Evolutionary conservation across 1,140 invertebrate genomes (phyloP), one percentile per base, ranked within the genome.

Genomic region (Trachymyrmex cornetzi): DNA sequence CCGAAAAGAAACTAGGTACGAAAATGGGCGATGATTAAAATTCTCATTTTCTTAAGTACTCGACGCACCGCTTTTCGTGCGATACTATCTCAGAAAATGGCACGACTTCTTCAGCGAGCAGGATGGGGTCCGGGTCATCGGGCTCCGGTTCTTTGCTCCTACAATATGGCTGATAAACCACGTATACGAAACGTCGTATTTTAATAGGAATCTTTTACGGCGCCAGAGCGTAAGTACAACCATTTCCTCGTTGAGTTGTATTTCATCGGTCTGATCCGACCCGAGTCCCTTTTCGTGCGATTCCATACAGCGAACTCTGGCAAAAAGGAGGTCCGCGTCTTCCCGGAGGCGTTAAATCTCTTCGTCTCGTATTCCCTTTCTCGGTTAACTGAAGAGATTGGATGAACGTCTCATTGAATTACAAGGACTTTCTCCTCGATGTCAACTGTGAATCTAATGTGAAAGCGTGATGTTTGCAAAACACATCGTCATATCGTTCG

Each of bases 41-140:
- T 90, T 88, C 61, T 90, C 89, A 90, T 90, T 88, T 90, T 90
- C 88, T 90, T 90, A 90, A 90, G 88, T 88, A 90, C 88, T 87
- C 88, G 85, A 82, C 66, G 74, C 80, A 75, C 71, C 30, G 24
- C 72, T 84, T 22, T 55, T 16, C n/a, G 11, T 61, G 22, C 48
- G 38, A 50, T n/a, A 50, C 59, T 48, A 63, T 85, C 44, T 48
- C 16, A 72, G 77, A 64, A 19, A 75, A 69, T n/a, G 27, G 44
- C n/a, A 34, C 30, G 34, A 24, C 30, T 72, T 59, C 34, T 57
- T 48, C 16, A 27, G 16, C 59, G 50, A n/a, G 77, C 57, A 75
- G 53, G 14, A 16, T 11, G 16, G 30, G 50, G 74, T 53, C 50
- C 16, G 55, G 34, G 22, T 75, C n/a, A 38, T 50, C 30, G 12